phyloP scores from a whole-genome alignment of 1,140 invertebrate genomes.

The Rhizoglyphus robini region DNA sequence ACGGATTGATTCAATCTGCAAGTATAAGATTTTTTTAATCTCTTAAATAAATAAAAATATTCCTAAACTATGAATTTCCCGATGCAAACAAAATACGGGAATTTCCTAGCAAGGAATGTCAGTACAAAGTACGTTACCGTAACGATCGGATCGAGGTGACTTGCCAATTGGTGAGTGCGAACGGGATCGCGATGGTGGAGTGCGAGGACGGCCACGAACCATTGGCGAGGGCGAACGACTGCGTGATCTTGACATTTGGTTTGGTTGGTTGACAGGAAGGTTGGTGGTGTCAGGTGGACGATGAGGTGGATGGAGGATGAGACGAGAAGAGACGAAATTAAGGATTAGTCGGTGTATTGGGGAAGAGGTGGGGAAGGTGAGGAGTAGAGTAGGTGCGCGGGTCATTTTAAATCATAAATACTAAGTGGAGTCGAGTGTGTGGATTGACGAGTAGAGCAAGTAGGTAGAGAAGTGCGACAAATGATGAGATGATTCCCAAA shows the following conservation, averaged over 20 bases:
- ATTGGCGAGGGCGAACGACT: conserved; percentile 14
- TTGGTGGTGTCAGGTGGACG: background rate
- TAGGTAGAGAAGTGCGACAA: too few species aligned
- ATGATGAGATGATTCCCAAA: too few species aligned
- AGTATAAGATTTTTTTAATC: too few species aligned
- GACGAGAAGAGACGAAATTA: background rate
- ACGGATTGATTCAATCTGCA: too few species aligned
- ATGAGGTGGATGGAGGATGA: background rate
- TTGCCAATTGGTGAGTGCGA: conserved; percentile 10
- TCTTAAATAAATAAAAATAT: too few species aligned
- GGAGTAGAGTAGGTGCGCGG: background rate
- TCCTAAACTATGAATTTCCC: too few species aligned
- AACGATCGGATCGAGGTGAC: conserved; percentile 10
- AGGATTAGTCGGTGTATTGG: background rate
- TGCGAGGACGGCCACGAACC: conserved; percentile 5
- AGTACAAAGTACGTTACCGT: conserved; percentile 15
- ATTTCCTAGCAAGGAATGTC: too few species aligned
- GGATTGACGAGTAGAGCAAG: too few species aligned
- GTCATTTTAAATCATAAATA: background rate
- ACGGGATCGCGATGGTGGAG: conserved; percentile 15
- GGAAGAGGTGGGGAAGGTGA: background rate
- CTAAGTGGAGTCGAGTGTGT: too few species aligned
- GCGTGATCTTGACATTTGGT: background rate
- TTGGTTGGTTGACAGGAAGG: background rate
- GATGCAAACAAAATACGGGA: background rate